Evolutionary conservation across 2,113 vertebrate genomes (phyloP).

Genomic region (Hippocampus comes): DNA sequence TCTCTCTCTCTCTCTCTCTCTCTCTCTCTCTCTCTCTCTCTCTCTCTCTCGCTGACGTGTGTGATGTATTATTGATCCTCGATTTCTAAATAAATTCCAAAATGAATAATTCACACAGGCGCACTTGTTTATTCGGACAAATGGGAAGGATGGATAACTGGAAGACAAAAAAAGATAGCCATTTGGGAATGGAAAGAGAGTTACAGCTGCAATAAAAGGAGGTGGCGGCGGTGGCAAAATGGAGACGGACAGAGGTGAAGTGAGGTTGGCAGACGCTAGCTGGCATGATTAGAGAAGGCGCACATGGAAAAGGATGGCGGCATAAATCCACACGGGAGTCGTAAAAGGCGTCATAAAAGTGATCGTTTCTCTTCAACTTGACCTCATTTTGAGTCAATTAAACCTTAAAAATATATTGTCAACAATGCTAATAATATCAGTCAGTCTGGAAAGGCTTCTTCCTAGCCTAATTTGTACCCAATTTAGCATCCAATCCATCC

Average conservation of each 20-base stretch:
- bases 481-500: background rate
- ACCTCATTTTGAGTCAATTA: background rate
- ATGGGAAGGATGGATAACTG: constrained; percentile 24
- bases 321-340: constrained; percentile 2
- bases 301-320: background rate
- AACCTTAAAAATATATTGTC: background rate
- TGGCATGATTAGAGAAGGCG: background rate
- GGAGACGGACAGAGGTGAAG: constrained; percentile 17
- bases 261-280: constrained; percentile 1
- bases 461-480: background rate
- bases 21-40: constrained; percentile 50
- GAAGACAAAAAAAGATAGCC: background rate
- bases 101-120: constrained; percentile 50
- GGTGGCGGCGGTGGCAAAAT: constrained; percentile 10
- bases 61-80: constrained; percentile 68
- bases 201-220: constrained; percentile 11
- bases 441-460: background rate
- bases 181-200: background rate
- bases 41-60: constrained; percentile 46
- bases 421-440: background rate
- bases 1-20: constrained; percentile 50
- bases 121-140: constrained; percentile 53
- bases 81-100: constrained; percentile 30
- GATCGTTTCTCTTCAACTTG: background rate
- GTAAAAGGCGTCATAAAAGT: constrained; percentile 3